Base-by-base conservation (phyloP, 2,888 invertebrate genomes). In the Mythimna loreyi region DNA sequence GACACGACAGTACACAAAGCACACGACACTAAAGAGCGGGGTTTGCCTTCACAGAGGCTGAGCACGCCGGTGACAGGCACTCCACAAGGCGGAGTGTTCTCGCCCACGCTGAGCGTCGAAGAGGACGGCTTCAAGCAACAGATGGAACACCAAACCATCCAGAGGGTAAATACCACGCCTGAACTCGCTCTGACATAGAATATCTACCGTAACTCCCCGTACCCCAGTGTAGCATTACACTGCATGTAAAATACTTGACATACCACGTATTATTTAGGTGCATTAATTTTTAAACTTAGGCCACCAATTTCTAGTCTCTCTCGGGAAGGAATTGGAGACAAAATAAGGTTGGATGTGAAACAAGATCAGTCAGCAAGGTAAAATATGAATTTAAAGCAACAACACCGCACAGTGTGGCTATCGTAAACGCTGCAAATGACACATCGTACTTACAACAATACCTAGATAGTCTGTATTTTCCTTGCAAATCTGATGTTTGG, bases 311-410 rank as follows among this genome's bases (percentile, higher is more conserved):
- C 89, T 95, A 96, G 95, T 95, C 94, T 91, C 92, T 92, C 91
- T 93, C 94, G 93, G 94, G 92, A 86, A 94, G 94, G 91, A 94
- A 93, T 93, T 94, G 96, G 94, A 93, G 95, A 90, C 92, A 94
- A 93, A 95, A 95, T 95, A 95, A 93, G 90, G 91, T 96, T 88
- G 96, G 94, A 91, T 94, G 95, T 91, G 93, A 95, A 88, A 92
- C 95, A 89, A 94, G 94, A 92, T 92, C 94, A 85, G 89, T 93
- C 89, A 94, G 93, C 90, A 92, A 95, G 96, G 96, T 96, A 96
- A 95, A 91, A 89, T 85, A 89, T 87, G 80, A 87, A 83, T 85
- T 85, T 86, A 86, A 87, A 84, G 78, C 64, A 75, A 83, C 85
- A 89, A 90, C 90, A 90, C 85, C 86, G 92, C 94, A 93, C 92